Base-by-base conservation (phyloP, 2,113 vertebrate species). In the Leptobrachium ailaonicum region DNA sequence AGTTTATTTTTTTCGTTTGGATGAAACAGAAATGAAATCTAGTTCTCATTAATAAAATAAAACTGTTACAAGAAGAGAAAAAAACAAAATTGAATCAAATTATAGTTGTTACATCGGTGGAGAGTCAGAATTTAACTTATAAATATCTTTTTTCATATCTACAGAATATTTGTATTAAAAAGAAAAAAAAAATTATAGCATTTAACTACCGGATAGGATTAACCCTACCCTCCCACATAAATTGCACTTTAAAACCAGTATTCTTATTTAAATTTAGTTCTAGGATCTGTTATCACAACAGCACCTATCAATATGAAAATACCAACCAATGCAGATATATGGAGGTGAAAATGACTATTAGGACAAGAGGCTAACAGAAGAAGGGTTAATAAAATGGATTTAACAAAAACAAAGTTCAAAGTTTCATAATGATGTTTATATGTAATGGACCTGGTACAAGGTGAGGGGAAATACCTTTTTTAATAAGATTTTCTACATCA, bases 101-200 rank as follows among this genome's bases (percentile, higher is more conserved):
- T 78, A 83, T 92, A 94, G 90, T 89, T 82, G 86, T 87, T 90
- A 90, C 84, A 88, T 88, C 87, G 84, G 81, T 89, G 87, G 88
- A 90, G 83, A 87, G 88, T 86, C 88, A 90, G 87, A 83, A 90
- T 85, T 85, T 83, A 75, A 90, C 89, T 90, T 88, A 94, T 93
- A 93, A 93, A 93, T 93, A 89, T 85, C 85, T 86, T 85, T 82
- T 66, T 87, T 84, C 87, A 82, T 89, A 91, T 90, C 88, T 93
- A 92, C 86, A 93, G 86, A 84, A 90, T 88, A 77, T 89, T 86
- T 84, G 85, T 86, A 81, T 85, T 88, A 82, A 89, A 88, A 90
- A 11, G 90, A 11, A 88, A 87, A 89, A 78, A 88, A 88, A 90
- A 89, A 89, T 82, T 89, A 87, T 85, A 84, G 90, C 75, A 62